Base-by-base conservation (phyloP, 2,113 vertebrate genomes). In the Oenanthe melanoleuca region DNA sequence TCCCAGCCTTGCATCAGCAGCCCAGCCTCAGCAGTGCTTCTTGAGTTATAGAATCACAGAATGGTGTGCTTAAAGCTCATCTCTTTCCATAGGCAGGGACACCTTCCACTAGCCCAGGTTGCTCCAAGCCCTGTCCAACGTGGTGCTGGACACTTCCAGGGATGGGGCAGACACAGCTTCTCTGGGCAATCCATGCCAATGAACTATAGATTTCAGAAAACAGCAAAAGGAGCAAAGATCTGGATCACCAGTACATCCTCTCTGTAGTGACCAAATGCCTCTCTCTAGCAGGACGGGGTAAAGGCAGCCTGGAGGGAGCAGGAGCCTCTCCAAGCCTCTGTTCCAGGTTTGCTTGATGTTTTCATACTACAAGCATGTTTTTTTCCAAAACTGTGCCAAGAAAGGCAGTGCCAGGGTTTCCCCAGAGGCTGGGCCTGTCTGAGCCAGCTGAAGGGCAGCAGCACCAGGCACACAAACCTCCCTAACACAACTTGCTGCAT, bases 51-150 rank as follows among this genome's bases (percentile, higher is more conserved):
- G 44, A 80, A 52, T 9, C 37, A 33, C 12, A 20, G 52, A 24
- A 29, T 5, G 20, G 44, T 29, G 26, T 53, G 61, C 61, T 83
- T 37, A 63, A 77, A 70, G 26, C 42, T 49, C 18, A 11, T 63
- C 34, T 8, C 0, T 0, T 63, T 47, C 56, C 18, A 23, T 1
- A 6, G 55, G 55, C 13, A 82, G n/a, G 60, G 61, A 69, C 12
- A 49, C 14, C 25, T 77, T 55, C 10, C 42, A 56, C 14, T 37
- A 56, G 4, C 9, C 31, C 63, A 56, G 49, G 31, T 0, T 37
- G 56, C 26, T 63, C 34, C 34, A 70, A 50, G 49, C 8, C 22
- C 18, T 0, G 2, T 56, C 40, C 49, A 70, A 0, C 3, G 18
- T 49, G 49, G 74, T 15, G 12, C 6, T 49, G 49, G 7, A 44